phyloP scores from a whole-genome alignment of 2,888 invertebrate genomes.

The Pachycephus smyrnensis region DNA sequence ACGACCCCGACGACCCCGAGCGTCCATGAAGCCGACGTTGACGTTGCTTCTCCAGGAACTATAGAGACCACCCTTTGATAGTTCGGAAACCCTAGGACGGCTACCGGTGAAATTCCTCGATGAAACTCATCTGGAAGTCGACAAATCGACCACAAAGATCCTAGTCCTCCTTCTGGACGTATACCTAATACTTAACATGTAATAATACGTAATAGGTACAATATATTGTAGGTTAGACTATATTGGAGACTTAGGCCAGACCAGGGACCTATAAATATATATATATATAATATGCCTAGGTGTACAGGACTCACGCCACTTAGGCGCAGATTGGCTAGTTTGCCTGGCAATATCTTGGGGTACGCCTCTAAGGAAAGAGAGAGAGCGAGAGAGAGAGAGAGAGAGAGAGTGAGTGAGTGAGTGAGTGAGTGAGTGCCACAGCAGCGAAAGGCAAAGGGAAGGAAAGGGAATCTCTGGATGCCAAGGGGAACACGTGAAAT shows the following conservation, averaged over 20 bases:
- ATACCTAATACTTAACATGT: not conserved
- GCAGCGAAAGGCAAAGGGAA: constrained; percentile 19
- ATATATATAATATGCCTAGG: not conserved
- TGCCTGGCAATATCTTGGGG: constrained; percentile 43
- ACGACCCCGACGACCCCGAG: constrained; percentile 41
- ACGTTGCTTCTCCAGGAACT: not conserved
- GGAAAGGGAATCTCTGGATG: constrained; percentile 26
- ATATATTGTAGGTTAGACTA: not conserved
- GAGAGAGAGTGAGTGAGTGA: no score
- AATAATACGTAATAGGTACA: not conserved
- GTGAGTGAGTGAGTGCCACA: no score
- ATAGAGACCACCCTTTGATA: not conserved
- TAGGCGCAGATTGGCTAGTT: constrained; percentile 42
- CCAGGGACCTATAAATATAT: not conserved
- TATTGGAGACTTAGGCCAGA: not conserved
- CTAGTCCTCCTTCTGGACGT: not conserved
- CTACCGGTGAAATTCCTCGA: not conserved
- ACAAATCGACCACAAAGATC: not conserved
- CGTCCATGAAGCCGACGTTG: not conserved
- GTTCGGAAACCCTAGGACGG: not conserved
- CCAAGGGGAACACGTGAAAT: constrained; percentile 42
- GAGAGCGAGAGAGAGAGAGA: no score
- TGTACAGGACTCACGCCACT: not conserved
- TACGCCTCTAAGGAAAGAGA: constrained; percentile 16
- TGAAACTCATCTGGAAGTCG: not conserved